These are phyloP conservation scores for Helicolenus hilgendorfi DNA, from an alignment of 2,797 vertebrate genomes.

Conservation along the genomic window DNA sequence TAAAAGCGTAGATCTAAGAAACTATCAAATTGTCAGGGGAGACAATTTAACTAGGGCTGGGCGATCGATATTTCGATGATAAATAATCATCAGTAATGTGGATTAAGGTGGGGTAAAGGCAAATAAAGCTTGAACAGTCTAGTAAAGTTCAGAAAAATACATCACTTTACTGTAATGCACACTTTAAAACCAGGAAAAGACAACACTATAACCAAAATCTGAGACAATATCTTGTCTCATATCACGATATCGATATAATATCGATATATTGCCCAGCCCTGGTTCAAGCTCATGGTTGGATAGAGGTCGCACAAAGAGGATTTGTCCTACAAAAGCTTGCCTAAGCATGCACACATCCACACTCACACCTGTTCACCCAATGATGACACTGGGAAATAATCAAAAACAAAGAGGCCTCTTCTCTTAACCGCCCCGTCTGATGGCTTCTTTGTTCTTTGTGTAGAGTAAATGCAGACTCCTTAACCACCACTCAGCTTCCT, in stretches of 20 bases:
- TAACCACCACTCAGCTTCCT: slow-evolving; percentile 22
- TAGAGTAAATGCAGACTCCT: slow-evolving; percentile 28
- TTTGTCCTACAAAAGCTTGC: not conserved
- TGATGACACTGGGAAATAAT: slow-evolving; percentile 16
- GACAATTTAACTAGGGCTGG: no score
- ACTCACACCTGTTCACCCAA: slow-evolving; percentile 11
- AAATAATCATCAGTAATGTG: no score
- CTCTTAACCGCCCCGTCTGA: not conserved
- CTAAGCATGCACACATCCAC: not conserved
- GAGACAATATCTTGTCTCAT: not conserved
- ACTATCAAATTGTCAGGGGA: not conserved
- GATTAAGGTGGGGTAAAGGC: no score
- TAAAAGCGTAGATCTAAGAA: not conserved
- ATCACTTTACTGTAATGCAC: no score
- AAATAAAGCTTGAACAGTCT: no score
- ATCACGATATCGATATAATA: not conserved
- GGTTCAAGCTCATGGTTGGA: not conserved
- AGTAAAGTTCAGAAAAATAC: no score
- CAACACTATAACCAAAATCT: not conserved
- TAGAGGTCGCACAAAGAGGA: not conserved
- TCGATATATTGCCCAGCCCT: no score
- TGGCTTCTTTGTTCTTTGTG: slow-evolving; percentile 45
- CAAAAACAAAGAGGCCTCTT: slow-evolving; percentile 35
- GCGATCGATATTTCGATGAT: no score
- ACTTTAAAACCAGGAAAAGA: no score